Percentiles rank a stretch among this genome's conserved stretches.
Conservation (phyloP, 2,113 vertebrate species). For the Callorhinus ursinus region DNA sequence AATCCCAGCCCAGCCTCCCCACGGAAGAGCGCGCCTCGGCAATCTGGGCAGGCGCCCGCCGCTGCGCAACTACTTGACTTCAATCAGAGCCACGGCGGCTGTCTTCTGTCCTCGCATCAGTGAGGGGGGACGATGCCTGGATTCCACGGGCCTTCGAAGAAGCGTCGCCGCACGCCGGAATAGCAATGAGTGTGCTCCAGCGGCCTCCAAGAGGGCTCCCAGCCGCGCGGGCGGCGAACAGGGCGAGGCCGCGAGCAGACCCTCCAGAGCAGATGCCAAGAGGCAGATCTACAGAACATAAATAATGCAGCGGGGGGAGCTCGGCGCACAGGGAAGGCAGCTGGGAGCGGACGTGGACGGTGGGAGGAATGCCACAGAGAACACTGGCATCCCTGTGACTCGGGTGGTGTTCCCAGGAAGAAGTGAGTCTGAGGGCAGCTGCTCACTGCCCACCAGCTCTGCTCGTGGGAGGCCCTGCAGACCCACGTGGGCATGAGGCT, state of each 20-base stretch:
- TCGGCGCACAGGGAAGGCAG: rapidly evolving
- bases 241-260: rapidly evolving
- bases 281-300: neutral
- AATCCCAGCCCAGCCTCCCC: slow-evolving; percentile 72
- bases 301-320: neutral
- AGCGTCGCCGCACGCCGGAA: slow-evolving; percentile 63
- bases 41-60: slow-evolving; percentile 75
- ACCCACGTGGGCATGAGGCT: too few relatives aligned
- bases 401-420: rapidly evolving
- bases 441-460: rapidly evolving
- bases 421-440: neutral
- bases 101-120: slow-evolving; percentile 85
- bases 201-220: neutral
- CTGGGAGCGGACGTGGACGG: rapidly evolving
- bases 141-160: slow-evolving; percentile 79
- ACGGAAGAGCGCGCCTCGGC: slow-evolving; percentile 75
- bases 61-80: slow-evolving; percentile 82
- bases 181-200: slow-evolving; percentile 71
- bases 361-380: rapidly evolving
- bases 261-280: neutral
- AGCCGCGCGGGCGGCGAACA: rapidly evolving
- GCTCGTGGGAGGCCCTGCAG: rapidly evolving
- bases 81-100: slow-evolving; percentile 83
- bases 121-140: slow-evolving; percentile 69
- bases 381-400: neutral